phyloP scores from a whole-genome alignment of 2,113 vertebrate genomes.

The Muscicapa adusta region DNA sequence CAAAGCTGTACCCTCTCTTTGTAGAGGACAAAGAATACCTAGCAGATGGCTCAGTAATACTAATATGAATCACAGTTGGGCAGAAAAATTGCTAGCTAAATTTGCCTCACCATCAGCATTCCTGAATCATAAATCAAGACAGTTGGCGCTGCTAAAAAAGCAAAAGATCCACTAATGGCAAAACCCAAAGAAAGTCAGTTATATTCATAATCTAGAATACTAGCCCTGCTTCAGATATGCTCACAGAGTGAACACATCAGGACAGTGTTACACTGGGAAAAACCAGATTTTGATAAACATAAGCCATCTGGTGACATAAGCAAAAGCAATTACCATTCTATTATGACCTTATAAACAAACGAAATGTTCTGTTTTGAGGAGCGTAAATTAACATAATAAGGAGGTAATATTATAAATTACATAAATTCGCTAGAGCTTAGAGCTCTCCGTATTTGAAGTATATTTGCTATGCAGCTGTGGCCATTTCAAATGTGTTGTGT shows the following conservation, averaged over 20 bases:
- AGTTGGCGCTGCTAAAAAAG: not conserved
- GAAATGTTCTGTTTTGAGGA: not conserved
- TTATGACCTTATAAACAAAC: conserved; percentile 14
- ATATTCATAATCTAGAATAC: not conserved
- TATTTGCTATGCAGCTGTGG: not conserved
- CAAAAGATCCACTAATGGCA: conserved; percentile 24
- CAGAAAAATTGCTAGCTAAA: conserved; percentile 51
- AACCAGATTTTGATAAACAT: not conserved
- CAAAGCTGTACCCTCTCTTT: not conserved
- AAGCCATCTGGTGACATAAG: conserved; percentile 17
- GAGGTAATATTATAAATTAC: not conserved
- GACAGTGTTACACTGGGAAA: not conserved
- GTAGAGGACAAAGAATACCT: conserved; percentile 39
- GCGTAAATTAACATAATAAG: not conserved
- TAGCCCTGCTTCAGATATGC: not conserved
- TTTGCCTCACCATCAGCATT: conserved; percentile 23
- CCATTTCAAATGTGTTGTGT: not conserved
- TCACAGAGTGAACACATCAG: not conserved
- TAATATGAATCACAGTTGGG: conserved; percentile 30
- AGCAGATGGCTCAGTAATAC: conserved; percentile 43
- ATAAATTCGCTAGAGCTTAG: not conserved
- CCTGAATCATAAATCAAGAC: conserved; percentile 38
- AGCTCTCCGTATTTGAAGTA: not conserved
- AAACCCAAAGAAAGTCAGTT: not conserved
- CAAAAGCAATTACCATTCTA: not conserved